These are phyloP conservation scores for Cepaea hortensis DNA, from an alignment of 2,888 invertebrate genomes.

Conservation along the genomic window DNA sequence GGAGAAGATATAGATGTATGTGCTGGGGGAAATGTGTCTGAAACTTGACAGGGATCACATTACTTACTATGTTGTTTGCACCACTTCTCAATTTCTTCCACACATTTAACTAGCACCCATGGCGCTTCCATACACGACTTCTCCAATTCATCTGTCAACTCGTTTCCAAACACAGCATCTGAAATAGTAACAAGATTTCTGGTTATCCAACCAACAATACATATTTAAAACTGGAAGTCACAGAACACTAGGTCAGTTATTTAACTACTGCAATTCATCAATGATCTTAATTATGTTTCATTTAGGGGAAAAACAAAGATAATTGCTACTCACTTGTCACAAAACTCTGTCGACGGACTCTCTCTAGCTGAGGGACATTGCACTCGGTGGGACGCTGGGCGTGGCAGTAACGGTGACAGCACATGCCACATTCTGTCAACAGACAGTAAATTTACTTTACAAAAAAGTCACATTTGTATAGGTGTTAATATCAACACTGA, in stretches of 20 bases:
- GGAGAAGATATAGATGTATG: no score
- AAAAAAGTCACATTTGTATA: no score
- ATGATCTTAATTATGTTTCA: no score
- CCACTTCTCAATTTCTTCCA: slow-evolving; percentile 81
- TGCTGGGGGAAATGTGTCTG: no score
- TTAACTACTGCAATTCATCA: no score
- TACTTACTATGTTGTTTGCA: slow-evolving; percentile 67
- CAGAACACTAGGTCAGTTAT: no score
- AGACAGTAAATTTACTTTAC: slow-evolving; percentile 23
- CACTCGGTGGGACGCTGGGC: slow-evolving; percentile 82
- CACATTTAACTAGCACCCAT: slow-evolving; percentile 80
- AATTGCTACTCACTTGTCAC: slow-evolving; percentile 64
- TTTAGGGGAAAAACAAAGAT: neutral
- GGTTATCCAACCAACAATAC: neutral
- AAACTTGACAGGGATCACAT: no score
- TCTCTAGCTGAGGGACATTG: slow-evolving; percentile 74
- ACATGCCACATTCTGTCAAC: slow-evolving; percentile 82
- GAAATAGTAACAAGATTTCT: slow-evolving; percentile 39
- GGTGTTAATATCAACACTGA: neutral
- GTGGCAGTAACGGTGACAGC: slow-evolving; percentile 84
- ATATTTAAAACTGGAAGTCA: no score
- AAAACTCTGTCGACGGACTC: slow-evolving; percentile 73
- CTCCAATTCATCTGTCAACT: slow-evolving; percentile 82
- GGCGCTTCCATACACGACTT: slow-evolving; percentile 80
- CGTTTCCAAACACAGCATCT: slow-evolving; percentile 81